Evolutionary conservation across 2,113 vertebrate species (phyloP).

Genomic region (Polyodon spathula): DNA sequence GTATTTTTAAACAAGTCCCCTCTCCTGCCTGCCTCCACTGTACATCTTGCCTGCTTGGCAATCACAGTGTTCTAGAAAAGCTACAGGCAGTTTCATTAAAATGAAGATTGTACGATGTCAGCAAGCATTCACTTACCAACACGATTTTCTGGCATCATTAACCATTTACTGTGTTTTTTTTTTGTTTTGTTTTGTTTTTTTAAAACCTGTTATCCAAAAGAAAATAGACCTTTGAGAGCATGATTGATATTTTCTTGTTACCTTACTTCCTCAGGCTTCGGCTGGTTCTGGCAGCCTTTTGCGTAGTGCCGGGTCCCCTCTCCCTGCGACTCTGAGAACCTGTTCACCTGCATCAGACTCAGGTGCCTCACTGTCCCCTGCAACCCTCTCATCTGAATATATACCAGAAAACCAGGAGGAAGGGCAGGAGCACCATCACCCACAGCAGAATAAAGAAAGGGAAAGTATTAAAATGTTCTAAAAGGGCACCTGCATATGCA

Average conservation of each 20-base stretch:
- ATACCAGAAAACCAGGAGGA: slow-evolving; percentile 42
- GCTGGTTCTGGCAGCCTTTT: slow-evolving; percentile 55
- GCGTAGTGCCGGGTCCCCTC: slow-evolving; percentile 56
- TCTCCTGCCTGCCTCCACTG: not conserved
- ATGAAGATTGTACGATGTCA: not conserved
- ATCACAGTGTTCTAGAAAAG: slow-evolving; percentile 8
- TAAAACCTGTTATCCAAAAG: no score
- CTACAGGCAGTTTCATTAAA: not conserved
- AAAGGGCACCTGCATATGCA: slow-evolving; percentile 28
- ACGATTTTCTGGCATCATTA: no score
- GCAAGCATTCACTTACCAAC: not conserved
- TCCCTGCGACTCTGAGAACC: slow-evolving; percentile 52
- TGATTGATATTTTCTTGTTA: not conserved
- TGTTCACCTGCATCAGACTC: slow-evolving; percentile 63
- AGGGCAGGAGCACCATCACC: slow-evolving; percentile 37
- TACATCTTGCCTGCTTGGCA: slow-evolving; percentile 27
- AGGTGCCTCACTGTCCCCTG: slow-evolving; percentile 52
- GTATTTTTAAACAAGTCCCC: slow-evolving; percentile 24
- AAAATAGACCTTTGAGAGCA: no score
- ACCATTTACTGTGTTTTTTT: no score
- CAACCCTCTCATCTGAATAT: slow-evolving; percentile 47
- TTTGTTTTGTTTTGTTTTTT: no score
- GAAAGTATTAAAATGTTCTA: slow-evolving; percentile 7
- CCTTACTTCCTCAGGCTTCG: slow-evolving; percentile 56
- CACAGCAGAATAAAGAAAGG: slow-evolving; percentile 11